Percentiles rank a stretch among this genome's conserved stretches.
phyloP scores from a whole-genome alignment of 2,888 invertebrate species.

The Agriopis leucophaearia region DNA sequence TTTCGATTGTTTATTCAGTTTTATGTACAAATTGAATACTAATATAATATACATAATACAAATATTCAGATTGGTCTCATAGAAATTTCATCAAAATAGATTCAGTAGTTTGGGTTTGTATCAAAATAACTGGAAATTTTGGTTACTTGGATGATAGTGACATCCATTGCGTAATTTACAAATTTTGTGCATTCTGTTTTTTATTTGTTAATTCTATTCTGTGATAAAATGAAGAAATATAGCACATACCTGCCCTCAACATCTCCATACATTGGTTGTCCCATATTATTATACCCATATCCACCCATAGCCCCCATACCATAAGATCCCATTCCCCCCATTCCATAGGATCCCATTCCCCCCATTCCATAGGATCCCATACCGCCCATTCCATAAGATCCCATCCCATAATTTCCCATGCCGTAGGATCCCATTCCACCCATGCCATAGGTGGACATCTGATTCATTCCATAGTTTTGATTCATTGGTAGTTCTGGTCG shows the following conservation, averaged over 20 bases:
- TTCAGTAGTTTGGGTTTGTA: no score
- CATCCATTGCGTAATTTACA: no score
- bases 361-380: slow-evolving; percentile 58
- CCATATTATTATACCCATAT: slow-evolving; percentile 76
- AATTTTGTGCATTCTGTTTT: no score
- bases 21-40: no score
- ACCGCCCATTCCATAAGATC: slow-evolving; percentile 62
- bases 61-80: no score
- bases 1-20: no score
- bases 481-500: slow-evolving; percentile 65
- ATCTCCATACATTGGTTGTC: slow-evolving; percentile 83
- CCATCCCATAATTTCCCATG: slow-evolving; percentile 63
- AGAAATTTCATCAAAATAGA: no score
- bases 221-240: slow-evolving; percentile 1
- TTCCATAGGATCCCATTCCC: slow-evolving; percentile 58
- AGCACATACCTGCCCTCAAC: slow-evolving; percentile 87
- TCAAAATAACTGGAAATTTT: no score
- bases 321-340: slow-evolving; percentile 53
- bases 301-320: slow-evolving; percentile 57
- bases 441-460: slow-evolving; percentile 51
- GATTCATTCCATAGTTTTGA: slow-evolving; percentile 64
- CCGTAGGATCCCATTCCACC: slow-evolving; percentile 50
- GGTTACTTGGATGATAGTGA: no score
- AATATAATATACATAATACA: no score
- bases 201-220: no score